phyloP scores from a whole-genome alignment of 2,888 invertebrate genomes.

The Saturnia japonica region DNA sequence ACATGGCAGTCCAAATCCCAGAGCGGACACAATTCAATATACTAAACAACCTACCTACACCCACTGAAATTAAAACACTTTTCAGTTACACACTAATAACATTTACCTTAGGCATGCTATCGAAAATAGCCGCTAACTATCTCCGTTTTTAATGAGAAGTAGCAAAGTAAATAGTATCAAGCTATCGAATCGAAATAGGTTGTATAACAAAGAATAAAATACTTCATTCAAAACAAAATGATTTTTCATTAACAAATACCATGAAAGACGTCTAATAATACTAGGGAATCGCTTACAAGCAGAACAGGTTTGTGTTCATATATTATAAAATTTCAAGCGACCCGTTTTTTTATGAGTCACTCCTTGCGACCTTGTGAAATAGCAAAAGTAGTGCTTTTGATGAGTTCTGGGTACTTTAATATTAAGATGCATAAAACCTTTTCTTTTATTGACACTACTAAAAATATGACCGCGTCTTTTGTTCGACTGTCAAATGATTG shows the following conservation, averaged over 20 bases:
- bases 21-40: too few species aligned
- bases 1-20: too few species aligned
- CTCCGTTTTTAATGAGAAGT: neutral
- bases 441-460: neutral
- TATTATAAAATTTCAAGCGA: neutral
- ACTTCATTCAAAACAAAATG: neutral
- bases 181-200: neutral
- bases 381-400: neutral
- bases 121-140: neutral
- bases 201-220: neutral
- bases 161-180: neutral
- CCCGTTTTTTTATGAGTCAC: constrained; percentile 5
- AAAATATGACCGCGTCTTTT: neutral
- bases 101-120: too few species aligned
- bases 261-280: constrained; percentile 3
- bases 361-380: neutral
- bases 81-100: too few species aligned
- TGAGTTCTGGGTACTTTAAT: neutral
- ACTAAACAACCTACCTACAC: too few species aligned
- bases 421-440: neutral
- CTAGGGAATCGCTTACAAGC: neutral
- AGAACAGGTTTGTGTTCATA: neutral
- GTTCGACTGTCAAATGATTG: neutral
- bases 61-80: too few species aligned
- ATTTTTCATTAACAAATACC: neutral